phyloP scores from a whole-genome alignment of 2,113 vertebrate species.

The Octodon degus region DNA sequence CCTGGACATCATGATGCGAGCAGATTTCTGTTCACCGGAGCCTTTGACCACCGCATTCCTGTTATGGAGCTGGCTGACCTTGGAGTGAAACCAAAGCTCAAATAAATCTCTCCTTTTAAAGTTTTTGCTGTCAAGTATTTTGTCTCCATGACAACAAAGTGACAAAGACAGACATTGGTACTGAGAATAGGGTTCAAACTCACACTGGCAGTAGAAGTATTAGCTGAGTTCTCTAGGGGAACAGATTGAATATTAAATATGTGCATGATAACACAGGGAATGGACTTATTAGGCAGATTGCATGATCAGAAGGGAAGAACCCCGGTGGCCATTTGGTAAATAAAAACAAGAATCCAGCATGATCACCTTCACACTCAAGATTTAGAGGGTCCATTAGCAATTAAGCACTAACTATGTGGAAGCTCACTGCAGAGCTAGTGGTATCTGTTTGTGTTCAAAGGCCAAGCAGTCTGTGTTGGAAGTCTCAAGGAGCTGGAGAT shows the following conservation, averaged over 20 bases:
- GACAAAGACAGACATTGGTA: background rate
- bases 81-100: background rate
- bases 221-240: background rate
- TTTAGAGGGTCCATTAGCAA: background rate
- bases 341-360: background rate
- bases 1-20: background rate
- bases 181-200: background rate
- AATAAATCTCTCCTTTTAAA: background rate
- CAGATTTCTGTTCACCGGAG: background rate
- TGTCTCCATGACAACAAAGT: background rate
- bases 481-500: background rate
- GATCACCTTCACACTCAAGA: background rate
- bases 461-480: background rate
- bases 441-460: background rate
- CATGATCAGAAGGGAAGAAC: background rate
- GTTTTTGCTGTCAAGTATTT: background rate
- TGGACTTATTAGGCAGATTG: background rate
- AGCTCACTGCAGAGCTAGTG: background rate
- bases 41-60: background rate
- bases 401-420: background rate
- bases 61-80: background rate
- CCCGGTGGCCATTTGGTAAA: background rate
- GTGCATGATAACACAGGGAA: background rate
- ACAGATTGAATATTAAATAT: background rate
- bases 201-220: background rate